Evolutionary conservation across 2,797 vertebrate genomes (phyloP).

Genomic region (Acipenser transmontanus): DNA sequence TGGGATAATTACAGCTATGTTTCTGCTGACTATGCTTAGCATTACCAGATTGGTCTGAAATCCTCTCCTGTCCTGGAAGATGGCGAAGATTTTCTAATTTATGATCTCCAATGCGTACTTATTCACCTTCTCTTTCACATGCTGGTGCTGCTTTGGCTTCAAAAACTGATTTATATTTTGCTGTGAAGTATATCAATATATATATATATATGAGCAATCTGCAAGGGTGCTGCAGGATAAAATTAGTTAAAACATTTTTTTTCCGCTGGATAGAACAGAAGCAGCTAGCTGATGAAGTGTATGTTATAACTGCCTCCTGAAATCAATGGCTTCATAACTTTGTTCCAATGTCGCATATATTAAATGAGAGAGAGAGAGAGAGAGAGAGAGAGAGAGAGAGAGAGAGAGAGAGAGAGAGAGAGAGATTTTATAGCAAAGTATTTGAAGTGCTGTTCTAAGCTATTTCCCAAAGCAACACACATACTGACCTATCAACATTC

Average conservation of each 20-base stretch:
- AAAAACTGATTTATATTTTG: background rate
- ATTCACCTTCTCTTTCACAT: background rate
- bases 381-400: too few species aligned
- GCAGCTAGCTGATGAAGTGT: conserved; percentile 27
- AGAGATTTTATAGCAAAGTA: conserved; percentile 40
- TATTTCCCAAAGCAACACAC: conserved; percentile 46
- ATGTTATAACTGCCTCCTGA: conserved; percentile 28
- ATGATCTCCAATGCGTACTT: background rate
- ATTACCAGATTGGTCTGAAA: background rate
- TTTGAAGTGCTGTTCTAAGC: conserved; percentile 54
- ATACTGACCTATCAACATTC: conserved; percentile 48
- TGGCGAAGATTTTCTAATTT: background rate
- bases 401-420: conserved; percentile 25
- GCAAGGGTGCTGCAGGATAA: conserved; percentile 1
- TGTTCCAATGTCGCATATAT: conserved; percentile 45
- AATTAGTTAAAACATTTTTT: background rate
- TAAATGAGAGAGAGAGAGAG: conserved; percentile 26
- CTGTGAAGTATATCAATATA: background rate
- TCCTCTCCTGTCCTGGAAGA: background rate
- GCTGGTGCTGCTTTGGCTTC: background rate
- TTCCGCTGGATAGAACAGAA: conserved; percentile 1
- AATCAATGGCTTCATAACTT: conserved; percentile 50
- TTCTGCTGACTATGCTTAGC: conserved; percentile 23
- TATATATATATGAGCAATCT: background rate
- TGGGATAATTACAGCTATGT: conserved; percentile 28